These are phyloP conservation scores for Protonemura montana DNA, from an alignment of 2,888 invertebrate genomes.

Conservation along the genomic window DNA sequence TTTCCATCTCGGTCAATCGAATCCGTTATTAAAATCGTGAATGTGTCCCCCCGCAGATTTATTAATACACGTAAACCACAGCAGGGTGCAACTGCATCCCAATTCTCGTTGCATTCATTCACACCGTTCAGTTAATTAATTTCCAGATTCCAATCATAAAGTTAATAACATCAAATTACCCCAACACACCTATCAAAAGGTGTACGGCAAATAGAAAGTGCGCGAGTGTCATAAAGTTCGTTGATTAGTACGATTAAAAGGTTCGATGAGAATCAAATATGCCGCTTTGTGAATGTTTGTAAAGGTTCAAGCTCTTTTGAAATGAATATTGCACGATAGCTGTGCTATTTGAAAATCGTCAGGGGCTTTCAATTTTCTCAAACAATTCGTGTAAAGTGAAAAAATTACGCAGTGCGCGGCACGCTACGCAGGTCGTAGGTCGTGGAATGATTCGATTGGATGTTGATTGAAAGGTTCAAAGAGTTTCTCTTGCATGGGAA, in stretches of 20 bases:
- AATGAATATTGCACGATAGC: background rate
- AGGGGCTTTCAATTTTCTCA: background rate
- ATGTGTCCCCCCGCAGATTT: too few relatives aligned
- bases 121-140: too few relatives aligned
- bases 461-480: background rate
- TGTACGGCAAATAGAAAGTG: background rate
- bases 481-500: background rate
- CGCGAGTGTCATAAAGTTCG: background rate
- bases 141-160: background rate
- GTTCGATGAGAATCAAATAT: background rate
- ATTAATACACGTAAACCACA: too few relatives aligned
- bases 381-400: background rate
- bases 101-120: too few relatives aligned
- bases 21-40: too few relatives aligned
- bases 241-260: background rate
- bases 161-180: background rate
- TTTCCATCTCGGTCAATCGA: too few relatives aligned
- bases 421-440: background rate
- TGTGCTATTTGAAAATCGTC: background rate
- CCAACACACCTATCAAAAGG: background rate
- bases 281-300: background rate
- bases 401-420: slow-evolving; percentile 2
- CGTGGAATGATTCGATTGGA: background rate
- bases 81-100: too few relatives aligned
- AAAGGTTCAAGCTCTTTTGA: background rate